phyloP scores from a whole-genome alignment of 2,113 vertebrate genomes.

The Chlorodrepanis virens region DNA sequence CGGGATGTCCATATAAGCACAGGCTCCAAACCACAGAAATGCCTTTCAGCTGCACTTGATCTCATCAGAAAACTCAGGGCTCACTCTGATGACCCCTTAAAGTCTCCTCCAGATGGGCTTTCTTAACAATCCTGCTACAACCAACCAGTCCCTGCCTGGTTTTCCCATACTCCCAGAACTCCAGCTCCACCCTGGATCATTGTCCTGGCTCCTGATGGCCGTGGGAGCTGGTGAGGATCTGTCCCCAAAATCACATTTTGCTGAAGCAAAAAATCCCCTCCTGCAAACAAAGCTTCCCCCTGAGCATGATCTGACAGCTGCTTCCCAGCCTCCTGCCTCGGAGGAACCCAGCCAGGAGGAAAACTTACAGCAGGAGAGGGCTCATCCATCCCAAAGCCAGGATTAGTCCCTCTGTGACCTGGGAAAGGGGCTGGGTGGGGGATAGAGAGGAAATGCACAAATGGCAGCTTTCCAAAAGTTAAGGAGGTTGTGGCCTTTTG shows the following conservation, averaged over 20 bases:
- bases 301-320: neutral
- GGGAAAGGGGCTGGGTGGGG: neutral
- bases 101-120: neutral
- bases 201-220: neutral
- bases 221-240: neutral
- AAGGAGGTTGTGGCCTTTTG: neutral
- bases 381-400: neutral
- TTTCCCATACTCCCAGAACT: neutral
- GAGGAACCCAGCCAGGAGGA: neutral
- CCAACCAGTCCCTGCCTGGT: rapidly evolving
- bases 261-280: neutral
- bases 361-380: neutral
- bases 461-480: neutral
- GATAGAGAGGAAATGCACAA: neutral
- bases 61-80: neutral
- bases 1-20: slow-evolving; percentile 8
- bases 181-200: neutral
- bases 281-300: neutral
- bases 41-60: slow-evolving; percentile 12
- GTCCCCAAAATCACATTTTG: neutral
- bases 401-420: neutral
- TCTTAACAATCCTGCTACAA: neutral
- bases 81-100: neutral
- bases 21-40: slow-evolving; percentile 31
- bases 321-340: neutral